Percentiles rank a stretch among this genome's conserved stretches.
Evolutionary conservation across 2,888 invertebrate species (phyloP).

Genomic region (Apamea sordens): DNA sequence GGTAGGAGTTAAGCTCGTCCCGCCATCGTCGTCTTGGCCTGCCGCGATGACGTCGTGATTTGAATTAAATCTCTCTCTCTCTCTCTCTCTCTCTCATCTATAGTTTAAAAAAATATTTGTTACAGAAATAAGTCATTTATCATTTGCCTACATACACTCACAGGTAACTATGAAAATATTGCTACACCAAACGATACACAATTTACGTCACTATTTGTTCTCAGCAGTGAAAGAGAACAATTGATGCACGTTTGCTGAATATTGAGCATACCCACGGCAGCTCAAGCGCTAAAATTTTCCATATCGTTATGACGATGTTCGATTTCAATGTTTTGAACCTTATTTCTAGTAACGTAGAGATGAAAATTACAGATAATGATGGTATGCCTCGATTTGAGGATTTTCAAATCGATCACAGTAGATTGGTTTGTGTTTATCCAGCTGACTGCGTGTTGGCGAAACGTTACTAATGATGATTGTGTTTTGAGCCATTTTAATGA

Average conservation of each 20-base stretch:
- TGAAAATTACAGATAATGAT: constrained; percentile 24
- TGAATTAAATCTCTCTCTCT: too few species aligned
- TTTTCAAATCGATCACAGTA: constrained; percentile 63
- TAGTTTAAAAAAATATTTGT: too few species aligned
- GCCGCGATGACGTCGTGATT: too few species aligned
- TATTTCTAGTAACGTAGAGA: constrained; percentile 1
- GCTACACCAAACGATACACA: neutral
- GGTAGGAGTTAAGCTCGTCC: too few species aligned
- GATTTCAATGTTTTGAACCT: constrained; percentile 37
- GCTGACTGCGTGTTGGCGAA: constrained; percentile 60
- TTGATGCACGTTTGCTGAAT: constrained; percentile 52
- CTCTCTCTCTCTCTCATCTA: too few species aligned
- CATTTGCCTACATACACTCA: neutral
- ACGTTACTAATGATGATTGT: constrained; percentile 62
- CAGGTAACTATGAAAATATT: neutral
- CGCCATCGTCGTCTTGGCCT: too few species aligned
- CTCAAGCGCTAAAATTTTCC: constrained; percentile 47
- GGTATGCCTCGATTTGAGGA: constrained; percentile 55
- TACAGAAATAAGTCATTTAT: too few species aligned
- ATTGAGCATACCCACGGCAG: constrained; percentile 28
- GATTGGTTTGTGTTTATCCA: constrained; percentile 65
- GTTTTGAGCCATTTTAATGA: constrained; percentile 46
- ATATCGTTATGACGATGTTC: constrained; percentile 17
- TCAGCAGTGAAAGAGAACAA: constrained; percentile 36
- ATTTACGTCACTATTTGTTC: constrained; percentile 22